phyloP scores from a whole-genome alignment of 2,888 invertebrate genomes.

The Drosophila tripunctata region DNA sequence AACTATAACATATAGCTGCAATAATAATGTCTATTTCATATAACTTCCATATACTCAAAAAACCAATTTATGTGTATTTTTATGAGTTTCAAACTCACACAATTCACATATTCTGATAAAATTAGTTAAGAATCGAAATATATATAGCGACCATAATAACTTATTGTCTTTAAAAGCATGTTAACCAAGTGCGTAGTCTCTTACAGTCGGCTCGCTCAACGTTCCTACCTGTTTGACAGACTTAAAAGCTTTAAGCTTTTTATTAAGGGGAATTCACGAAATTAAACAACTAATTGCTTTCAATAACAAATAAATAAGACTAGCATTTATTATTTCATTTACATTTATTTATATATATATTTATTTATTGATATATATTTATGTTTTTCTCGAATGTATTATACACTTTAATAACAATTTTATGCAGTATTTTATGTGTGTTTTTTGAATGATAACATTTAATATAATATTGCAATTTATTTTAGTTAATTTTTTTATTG shows the following conservation, averaged over 20 bases:
- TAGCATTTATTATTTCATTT: conserved; percentile 11
- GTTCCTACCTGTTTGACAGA: too few species aligned
- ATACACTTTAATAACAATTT: conserved; percentile 68
- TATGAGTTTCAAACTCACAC: too few species aligned
- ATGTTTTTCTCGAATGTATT: conserved; percentile 49
- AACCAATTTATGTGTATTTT: too few species aligned
- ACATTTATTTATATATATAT: conserved; percentile 39
- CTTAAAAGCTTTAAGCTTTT: not conserved
- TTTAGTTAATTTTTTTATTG: conserved; percentile 24
- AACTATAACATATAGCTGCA: too few species aligned
- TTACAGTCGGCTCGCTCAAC: too few species aligned
- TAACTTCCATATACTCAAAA: too few species aligned
- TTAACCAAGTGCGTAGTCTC: too few species aligned
- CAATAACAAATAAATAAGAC: conserved; percentile 5
- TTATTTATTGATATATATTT: conserved; percentile 37
- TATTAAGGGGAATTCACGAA: not conserved
- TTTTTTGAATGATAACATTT: conserved; percentile 45
- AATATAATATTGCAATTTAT: conserved; percentile 47
- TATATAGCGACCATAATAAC: too few species aligned
- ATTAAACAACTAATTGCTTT: not conserved
- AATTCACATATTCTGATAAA: too few species aligned
- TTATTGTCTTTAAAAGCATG: too few species aligned
- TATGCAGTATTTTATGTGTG: conserved; percentile 40
- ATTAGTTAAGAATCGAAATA: too few species aligned
- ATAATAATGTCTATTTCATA: too few species aligned